Evolutionary conservation across 2,113 vertebrate genomes (phyloP).

Genomic region (Diphyllodes magnificus): DNA sequence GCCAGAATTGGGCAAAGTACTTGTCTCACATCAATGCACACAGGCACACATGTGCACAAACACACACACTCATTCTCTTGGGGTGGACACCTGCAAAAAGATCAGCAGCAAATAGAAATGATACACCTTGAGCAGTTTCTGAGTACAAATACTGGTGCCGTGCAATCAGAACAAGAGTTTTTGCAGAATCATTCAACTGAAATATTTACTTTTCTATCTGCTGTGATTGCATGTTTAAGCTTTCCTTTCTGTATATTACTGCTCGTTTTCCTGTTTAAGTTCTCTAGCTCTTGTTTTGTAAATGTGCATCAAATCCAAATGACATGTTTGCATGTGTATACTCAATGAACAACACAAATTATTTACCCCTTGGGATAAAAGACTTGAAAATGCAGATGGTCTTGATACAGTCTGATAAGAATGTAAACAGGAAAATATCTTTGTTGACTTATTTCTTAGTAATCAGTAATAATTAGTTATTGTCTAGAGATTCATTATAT

Average conservation of each 20-base stretch:
- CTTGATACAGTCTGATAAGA: slow-evolving; percentile 79
- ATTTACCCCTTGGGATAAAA: slow-evolving; percentile 72
- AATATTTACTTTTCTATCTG: neutral
- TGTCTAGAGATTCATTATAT: slow-evolving; percentile 68
- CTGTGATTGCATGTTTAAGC: neutral
- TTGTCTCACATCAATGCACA: neutral
- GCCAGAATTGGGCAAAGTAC: neutral
- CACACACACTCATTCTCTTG: too few species aligned
- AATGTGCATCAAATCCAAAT: slow-evolving; percentile 45
- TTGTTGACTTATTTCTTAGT: slow-evolving; percentile 79
- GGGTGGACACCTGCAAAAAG: neutral
- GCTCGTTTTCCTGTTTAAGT: neutral
- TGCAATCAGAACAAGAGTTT: neutral
- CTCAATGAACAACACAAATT: slow-evolving; percentile 64
- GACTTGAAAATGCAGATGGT: slow-evolving; percentile 78
- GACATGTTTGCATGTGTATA: slow-evolving; percentile 57
- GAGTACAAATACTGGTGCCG: neutral
- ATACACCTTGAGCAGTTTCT: neutral
- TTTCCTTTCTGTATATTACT: neutral
- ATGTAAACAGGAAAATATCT: slow-evolving; percentile 82
- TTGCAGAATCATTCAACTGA: neutral
- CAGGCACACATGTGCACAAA: fast-evolving
- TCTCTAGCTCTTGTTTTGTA: slow-evolving; percentile 11
- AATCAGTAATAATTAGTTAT: slow-evolving; percentile 78
- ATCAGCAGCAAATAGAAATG: neutral